Conservation (phyloP, 1,140 invertebrate genomes). For the Nilaparvata lugens region DNA sequence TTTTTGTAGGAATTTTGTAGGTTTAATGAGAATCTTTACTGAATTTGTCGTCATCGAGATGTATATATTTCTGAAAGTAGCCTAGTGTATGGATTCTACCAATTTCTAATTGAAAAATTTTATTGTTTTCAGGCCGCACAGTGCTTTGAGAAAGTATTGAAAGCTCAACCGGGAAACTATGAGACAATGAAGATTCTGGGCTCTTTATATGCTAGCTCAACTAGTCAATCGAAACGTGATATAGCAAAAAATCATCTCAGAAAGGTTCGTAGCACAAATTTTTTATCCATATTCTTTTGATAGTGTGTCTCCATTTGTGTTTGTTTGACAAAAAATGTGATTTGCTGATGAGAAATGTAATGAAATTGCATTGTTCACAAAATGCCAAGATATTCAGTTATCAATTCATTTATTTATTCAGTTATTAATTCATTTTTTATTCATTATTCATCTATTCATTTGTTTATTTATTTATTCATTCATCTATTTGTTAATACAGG, state of each 20-base stretch:
- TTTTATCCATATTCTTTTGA: no score
- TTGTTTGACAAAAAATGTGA: no score
- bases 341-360: no score
- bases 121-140: constrained; percentile 71
- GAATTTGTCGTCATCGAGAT: no score
- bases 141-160: constrained; percentile 98
- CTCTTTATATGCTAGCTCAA: constrained; percentile 89
- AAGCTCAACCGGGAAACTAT: constrained; percentile 94
- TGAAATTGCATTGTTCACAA: no score
- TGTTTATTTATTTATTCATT: background rate
- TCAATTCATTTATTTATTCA: background rate
- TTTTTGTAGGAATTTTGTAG: no score
- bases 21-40: no score
- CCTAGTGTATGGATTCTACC: no score
- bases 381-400: no score
- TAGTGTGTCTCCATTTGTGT: no score
- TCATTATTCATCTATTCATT: background rate
- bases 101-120: background rate
- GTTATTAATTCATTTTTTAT: constrained; percentile 12
- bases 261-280: constrained; percentile 43
- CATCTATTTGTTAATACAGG: constrained; percentile 33
- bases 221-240: constrained; percentile 81
- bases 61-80: no score
- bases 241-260: constrained; percentile 84
- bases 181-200: constrained; percentile 99